A percentile compares a stretch with the other conserved stretches of the same genome.
Conservation (phyloP, 37 sponge, comb jelly and placozoan species). For the Spongilla lacustris region DNA sequence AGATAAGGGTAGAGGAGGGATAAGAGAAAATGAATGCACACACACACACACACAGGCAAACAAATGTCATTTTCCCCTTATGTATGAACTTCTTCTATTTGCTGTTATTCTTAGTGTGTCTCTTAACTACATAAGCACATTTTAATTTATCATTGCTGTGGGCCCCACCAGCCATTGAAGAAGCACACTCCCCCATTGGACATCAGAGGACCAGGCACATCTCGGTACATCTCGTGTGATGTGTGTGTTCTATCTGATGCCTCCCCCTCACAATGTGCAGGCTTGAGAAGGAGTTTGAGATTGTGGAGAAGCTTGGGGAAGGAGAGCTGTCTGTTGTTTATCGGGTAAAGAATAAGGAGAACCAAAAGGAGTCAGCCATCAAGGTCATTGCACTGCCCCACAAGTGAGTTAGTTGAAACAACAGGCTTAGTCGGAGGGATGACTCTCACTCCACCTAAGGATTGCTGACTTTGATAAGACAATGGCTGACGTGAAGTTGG, state of each 20-base stretch:
- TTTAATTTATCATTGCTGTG: too few species aligned
- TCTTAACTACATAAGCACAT: too few species aligned
- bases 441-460: neutral
- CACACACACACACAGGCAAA: too few species aligned
- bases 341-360: conserved; percentile 45
- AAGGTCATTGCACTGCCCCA: conserved; percentile 64
- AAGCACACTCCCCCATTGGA: neutral
- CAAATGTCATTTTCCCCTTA: too few species aligned
- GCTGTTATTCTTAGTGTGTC: too few species aligned
- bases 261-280: neutral
- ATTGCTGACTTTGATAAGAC: neutral
- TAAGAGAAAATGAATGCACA: neutral
- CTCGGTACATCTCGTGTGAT: neutral
- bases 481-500: neutral
- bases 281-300: conserved; percentile 56
- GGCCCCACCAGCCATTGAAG: too few species aligned
- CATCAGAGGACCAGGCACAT: neutral
- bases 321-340: conserved; percentile 87
- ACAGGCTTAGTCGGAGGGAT: neutral
- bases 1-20: neutral
- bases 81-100: too few species aligned
- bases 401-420: conserved; percentile 24
- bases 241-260: neutral
- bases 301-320: conserved; percentile 47
- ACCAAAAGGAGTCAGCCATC: conserved; percentile 68